Conservation (phyloP, 2,888 invertebrate species). For the Ennomos erosarius region DNA sequence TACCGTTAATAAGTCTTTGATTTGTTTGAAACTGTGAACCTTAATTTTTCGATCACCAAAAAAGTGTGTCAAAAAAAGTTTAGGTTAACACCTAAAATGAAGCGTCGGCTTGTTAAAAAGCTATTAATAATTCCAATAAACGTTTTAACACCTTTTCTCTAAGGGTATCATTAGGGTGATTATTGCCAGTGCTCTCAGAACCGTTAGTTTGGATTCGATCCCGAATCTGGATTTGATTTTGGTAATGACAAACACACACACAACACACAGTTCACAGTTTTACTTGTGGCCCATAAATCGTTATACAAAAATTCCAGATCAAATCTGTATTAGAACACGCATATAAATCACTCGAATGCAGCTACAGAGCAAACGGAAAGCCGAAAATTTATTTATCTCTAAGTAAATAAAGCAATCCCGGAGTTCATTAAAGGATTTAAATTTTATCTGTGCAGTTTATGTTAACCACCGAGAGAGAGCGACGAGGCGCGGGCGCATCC, state of each 20-base stretch:
- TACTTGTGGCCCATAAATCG: conserved; percentile 4
- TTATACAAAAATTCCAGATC: conserved; percentile 39
- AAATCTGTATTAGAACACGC: conserved; percentile 49
- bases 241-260: conserved; percentile 14
- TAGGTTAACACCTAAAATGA: conserved; percentile 72
- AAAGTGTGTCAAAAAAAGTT: conserved; percentile 32
- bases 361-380: conserved; percentile 51
- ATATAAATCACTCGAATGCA: conserved; percentile 46
- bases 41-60: conserved; percentile 4
- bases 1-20: background rate
- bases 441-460: conserved; percentile 77
- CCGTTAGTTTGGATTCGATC: conserved; percentile 56
- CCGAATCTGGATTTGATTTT: conserved; percentile 33
- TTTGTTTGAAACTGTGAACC: background rate
- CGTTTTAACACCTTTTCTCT: conserved; percentile 84
- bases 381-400: conserved; percentile 65
- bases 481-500: conserved; percentile 53
- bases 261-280: background rate
- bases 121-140: conserved; percentile 85
- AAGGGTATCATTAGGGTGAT: conserved; percentile 80
- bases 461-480: conserved; percentile 63
- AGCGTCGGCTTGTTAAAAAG: conserved; percentile 80
- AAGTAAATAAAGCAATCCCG: conserved; percentile 71
- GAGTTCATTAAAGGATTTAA: conserved; percentile 76
- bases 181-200: conserved; percentile 60